A percentile compares a stretch with the other conserved stretches of the same genome.
Conservation (phyloP, 1,140 invertebrate genomes). For the Drosophila ironensis region DNA sequence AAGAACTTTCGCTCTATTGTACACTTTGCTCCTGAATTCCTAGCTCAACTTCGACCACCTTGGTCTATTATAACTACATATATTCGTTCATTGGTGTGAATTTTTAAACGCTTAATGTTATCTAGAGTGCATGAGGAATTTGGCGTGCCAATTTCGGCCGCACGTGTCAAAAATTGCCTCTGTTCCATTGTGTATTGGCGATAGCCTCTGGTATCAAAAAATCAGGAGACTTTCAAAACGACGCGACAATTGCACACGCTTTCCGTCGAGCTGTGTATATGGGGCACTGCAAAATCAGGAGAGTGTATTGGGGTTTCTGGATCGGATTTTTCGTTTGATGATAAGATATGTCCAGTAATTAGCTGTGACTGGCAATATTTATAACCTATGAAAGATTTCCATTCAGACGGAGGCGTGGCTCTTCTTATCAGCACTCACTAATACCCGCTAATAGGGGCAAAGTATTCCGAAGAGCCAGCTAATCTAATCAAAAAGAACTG, state of each 20-base stretch:
- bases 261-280: neutral
- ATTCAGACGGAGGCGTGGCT: slow-evolving; percentile 39
- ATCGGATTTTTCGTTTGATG: neutral
- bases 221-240: neutral
- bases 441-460: neutral
- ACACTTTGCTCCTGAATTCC: no score
- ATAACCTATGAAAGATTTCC: slow-evolving; percentile 33
- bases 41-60: neutral
- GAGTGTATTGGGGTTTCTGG: neutral
- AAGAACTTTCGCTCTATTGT: neutral
- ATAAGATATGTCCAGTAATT: slow-evolving; percentile 45
- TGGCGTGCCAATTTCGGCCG: slow-evolving; percentile 1
- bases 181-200: neutral
- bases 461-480: neutral
- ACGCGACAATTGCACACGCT: slow-evolving; percentile 12
- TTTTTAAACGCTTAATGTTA: neutral
- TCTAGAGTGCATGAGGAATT: slow-evolving; percentile 2
- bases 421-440: slow-evolving; percentile 15
- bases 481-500: slow-evolving; percentile 15
- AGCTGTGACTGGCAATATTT: slow-evolving; percentile 21
- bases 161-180: slow-evolving; percentile 19
- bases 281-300: neutral
- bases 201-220: neutral
- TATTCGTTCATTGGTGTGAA: neutral
- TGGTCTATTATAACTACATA: neutral